Percentiles rank a stretch among this genome's conserved stretches.
These are phyloP conservation scores for Sebastes iracundus DNA, from an alignment of 2,797 vertebrate species.

Conservation along the genomic window DNA sequence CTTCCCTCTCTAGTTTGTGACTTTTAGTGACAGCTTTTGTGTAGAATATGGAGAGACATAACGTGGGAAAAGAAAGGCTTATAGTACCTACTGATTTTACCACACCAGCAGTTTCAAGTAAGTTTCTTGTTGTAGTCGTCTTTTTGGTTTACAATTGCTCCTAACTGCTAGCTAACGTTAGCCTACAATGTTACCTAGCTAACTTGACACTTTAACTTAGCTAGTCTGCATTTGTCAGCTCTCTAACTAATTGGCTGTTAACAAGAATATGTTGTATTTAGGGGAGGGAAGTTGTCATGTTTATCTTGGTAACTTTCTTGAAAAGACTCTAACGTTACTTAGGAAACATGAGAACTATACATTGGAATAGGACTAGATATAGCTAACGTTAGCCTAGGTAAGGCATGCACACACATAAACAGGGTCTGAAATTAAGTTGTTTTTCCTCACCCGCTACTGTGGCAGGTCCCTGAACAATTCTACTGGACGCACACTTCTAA, in stretches of 20 bases:
- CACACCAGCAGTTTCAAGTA: constrained; percentile 55
- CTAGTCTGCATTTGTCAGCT: neutral
- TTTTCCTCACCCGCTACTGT: too few species aligned
- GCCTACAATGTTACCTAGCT: neutral
- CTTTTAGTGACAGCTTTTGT: neutral
- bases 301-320: neutral
- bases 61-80: constrained; percentile 63
- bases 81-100: constrained; percentile 77
- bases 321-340: neutral
- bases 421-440: too few species aligned
- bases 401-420: neutral
- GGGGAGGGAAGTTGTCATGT: neutral
- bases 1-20: neutral
- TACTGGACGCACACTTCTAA: neutral
- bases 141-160: neutral
- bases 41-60: constrained; percentile 63
- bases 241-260: neutral
- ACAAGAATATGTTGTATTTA: neutral
- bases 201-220: neutral
- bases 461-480: too few species aligned
- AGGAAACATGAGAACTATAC: neutral
- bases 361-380: neutral
- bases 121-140: constrained; percentile 1
- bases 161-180: constrained; percentile 10
- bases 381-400: neutral